Base-by-base conservation (phyloP, 2,113 vertebrate genomes). In the Solea solea region DNA sequence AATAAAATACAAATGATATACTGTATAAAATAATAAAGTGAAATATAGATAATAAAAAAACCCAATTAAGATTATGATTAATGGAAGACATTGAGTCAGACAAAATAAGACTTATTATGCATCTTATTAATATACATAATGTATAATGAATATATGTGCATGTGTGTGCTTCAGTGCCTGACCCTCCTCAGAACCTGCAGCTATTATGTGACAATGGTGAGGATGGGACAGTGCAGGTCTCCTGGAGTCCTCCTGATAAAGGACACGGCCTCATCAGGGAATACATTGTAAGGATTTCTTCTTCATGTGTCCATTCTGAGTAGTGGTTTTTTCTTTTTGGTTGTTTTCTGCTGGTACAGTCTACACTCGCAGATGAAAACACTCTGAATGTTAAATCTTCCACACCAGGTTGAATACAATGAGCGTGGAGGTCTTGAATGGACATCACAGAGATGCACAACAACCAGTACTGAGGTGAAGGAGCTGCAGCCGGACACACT, bases 261-360 rank as follows among this genome's bases (percentile, higher is more conserved):
- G 46, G 94, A 15, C 95, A 97, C 0, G 97, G 98, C 56, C 93
- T 98, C 70, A 92, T 99, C 58, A 93, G 97, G 54, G 97, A 98
- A 64, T 99, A 98, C 85, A 94, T 98, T 0, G 97, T 98, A 87
- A 96, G 97, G 27, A 1, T 10, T 5, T 14, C 12, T 13, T 9
- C 9, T 34, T 13, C 53, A n/a, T 34, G 14, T 8, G 14, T 15
- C 28, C 54, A 8, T 8, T 9, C 7, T 8, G 27, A 34, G 53
- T 55, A 45, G 44, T 45, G 44, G 3, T 9, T 45, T 5, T 45
- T 48, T 46, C 1, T 13, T 13, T 7, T 46, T 13, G 42, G 6
- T 45, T 45, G 9, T 3, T 8, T 48, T 11, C 11, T 1, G 11
- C 45, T 5, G 5, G 1, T 13, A 10, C 2, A 10, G 45, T 48